Evolutionary conservation across 2,113 vertebrate species (phyloP).

Genomic region (Grammomys surdaster): DNA sequence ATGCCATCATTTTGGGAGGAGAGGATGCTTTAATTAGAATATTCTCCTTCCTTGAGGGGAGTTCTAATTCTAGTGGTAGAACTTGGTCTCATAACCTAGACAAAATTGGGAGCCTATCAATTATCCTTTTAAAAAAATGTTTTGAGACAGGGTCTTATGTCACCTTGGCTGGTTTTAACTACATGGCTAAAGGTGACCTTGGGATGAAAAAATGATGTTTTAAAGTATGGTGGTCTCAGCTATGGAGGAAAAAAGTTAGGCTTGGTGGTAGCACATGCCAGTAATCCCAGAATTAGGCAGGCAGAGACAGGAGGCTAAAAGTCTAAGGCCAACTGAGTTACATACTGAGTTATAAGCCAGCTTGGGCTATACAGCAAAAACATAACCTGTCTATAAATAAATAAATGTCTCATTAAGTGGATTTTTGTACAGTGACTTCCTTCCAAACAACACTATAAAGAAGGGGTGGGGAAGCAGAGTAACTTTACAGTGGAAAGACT

Average conservation of each 20-base stretch:
- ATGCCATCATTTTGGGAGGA: conserved; percentile 52
- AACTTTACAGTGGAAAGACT: conserved; percentile 25
- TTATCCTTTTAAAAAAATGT: not conserved
- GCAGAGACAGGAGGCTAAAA: not conserved
- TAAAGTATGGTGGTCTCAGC: conserved; percentile 42
- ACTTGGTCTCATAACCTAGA: conserved; percentile 12
- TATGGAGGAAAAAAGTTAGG: not conserved
- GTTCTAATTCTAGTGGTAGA: conserved; percentile 50
- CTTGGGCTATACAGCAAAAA: not conserved
- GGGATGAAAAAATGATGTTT: not conserved
- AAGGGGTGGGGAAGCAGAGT: not conserved
- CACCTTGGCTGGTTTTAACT: not conserved
- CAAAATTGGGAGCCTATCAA: not conserved
- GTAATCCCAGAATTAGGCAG: not conserved
- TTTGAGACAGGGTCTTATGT: not conserved
- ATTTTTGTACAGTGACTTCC: conserved; percentile 20
- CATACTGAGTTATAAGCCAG: not conserved
- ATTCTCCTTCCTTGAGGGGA: not conserved
- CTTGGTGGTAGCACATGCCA: not conserved
- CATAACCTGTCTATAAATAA: not conserved
- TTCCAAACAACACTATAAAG: not conserved
- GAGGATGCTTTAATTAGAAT: not conserved
- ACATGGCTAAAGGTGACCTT: not conserved
- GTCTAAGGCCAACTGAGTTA: not conserved
- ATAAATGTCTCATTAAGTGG: not conserved